Evolutionary conservation across 2,113 vertebrate species (phyloP).

Genomic region (Eulacestoma nigropectus): DNA sequence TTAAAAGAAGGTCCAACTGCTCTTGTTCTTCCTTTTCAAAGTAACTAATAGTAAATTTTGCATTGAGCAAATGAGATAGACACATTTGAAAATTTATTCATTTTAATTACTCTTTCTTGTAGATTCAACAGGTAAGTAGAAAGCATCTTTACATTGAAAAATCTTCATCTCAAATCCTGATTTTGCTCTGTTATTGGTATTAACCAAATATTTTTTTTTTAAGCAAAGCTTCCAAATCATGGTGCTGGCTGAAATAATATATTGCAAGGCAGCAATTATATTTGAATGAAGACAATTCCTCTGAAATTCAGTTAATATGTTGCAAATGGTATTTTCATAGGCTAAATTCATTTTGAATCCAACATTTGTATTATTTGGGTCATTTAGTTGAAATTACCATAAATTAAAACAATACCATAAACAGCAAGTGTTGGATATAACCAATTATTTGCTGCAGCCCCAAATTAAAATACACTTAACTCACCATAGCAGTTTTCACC

Average conservation of each 20-base stretch:
- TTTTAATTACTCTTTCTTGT: neutral
- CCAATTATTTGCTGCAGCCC: neutral
- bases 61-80: neutral
- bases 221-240: neutral
- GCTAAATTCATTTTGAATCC: neutral
- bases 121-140: neutral
- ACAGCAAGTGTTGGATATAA: neutral
- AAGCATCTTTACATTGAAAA: neutral
- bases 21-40: neutral
- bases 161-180: neutral
- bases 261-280: neutral
- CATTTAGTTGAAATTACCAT: neutral
- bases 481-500: neutral
- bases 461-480: neutral
- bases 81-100: neutral
- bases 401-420: neutral
- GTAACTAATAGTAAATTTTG: neutral
- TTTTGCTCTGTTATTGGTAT: neutral
- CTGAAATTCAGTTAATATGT: neutral
- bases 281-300: neutral
- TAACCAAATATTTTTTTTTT: neutral
- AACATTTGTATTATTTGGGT: neutral
- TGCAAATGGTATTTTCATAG: neutral
- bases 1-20: neutral
- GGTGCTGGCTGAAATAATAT: neutral